Conservation (phyloP, 2,797 vertebrate genomes). For the Steatocranus sp. region DNA sequence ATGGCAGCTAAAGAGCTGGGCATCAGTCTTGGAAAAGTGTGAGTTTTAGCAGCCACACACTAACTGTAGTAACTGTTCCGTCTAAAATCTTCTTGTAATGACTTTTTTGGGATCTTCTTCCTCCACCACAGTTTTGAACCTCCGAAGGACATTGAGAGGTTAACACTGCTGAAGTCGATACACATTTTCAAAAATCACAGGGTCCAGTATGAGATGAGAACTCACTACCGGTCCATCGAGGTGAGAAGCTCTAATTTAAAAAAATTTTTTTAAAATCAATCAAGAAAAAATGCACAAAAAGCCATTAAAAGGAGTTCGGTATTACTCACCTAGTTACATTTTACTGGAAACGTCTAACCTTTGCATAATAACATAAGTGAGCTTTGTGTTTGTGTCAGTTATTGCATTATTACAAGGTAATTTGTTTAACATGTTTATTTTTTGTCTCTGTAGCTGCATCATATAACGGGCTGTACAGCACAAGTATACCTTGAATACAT, state of each 20-base stretch:
- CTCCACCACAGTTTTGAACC: slow-evolving; percentile 77
- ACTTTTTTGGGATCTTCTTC: neutral
- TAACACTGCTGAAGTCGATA: slow-evolving; percentile 91
- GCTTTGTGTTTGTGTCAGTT: neutral
- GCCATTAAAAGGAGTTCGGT: neutral
- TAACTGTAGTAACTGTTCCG: neutral
- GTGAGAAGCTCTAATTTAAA: slow-evolving; percentile 51
- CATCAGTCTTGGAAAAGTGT: slow-evolving; percentile 84
- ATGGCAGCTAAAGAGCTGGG: slow-evolving; percentile 90
- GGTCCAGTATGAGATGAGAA: slow-evolving; percentile 98
- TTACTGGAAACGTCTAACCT: neutral
- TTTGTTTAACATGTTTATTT: neutral
- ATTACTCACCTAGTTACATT: neutral
- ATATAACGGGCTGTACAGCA: slow-evolving; percentile 86
- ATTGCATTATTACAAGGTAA: neutral
- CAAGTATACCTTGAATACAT: slow-evolving; percentile 92
- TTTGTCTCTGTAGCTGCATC: slow-evolving; percentile 72
- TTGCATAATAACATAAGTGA: neutral
- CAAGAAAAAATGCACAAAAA: neutral
- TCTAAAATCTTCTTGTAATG: neutral
- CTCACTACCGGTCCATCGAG: slow-evolving; percentile 85
- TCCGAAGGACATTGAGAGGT: slow-evolving; percentile 79
- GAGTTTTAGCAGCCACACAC: slow-evolving; percentile 57
- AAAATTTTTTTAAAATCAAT: neutral
- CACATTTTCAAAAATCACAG: slow-evolving; percentile 98